phyloP scores from a whole-genome alignment of 2,113 vertebrate genomes.

The Microtus ochrogaster region DNA sequence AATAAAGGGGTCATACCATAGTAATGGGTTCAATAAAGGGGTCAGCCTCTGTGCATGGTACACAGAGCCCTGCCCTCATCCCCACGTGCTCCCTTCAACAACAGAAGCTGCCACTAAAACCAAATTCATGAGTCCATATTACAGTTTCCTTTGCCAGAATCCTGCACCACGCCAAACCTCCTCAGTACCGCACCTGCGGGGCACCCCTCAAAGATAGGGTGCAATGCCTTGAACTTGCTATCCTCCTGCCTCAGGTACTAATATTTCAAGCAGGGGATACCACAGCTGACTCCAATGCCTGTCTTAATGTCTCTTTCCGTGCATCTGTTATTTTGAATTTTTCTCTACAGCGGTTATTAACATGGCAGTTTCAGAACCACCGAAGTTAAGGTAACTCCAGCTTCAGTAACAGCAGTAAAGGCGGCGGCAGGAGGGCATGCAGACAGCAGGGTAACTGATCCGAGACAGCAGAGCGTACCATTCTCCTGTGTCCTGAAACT shows the following conservation, averaged over 20 bases:
- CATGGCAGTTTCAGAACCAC: not conserved
- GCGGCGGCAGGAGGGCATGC: not conserved
- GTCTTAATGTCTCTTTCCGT: not conserved
- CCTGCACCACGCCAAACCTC: not conserved
- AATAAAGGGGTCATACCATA: not conserved
- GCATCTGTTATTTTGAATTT: constrained; percentile 14
- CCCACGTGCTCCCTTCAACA: not conserved
- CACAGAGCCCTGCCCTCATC: not conserved
- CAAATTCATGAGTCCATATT: not conserved
- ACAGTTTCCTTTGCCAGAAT: not conserved
- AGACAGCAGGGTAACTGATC: not conserved
- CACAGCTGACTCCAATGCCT: not conserved
- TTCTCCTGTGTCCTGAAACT: not conserved
- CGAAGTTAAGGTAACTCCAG: not conserved
- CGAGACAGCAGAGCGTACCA: not conserved
- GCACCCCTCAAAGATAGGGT: not conserved
- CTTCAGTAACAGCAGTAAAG: not conserved
- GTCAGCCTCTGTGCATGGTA: not conserved
- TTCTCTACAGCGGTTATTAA: not conserved
- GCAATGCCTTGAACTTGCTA: not conserved
- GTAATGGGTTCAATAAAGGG: not conserved
- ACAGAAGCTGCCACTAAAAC: not conserved
- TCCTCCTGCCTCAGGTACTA: not conserved
- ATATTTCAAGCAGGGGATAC: not conserved
- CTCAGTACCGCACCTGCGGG: not conserved